Evolutionary conservation across 2,797 vertebrate species (phyloP).

Genomic region (Labeo calbasu): DNA sequence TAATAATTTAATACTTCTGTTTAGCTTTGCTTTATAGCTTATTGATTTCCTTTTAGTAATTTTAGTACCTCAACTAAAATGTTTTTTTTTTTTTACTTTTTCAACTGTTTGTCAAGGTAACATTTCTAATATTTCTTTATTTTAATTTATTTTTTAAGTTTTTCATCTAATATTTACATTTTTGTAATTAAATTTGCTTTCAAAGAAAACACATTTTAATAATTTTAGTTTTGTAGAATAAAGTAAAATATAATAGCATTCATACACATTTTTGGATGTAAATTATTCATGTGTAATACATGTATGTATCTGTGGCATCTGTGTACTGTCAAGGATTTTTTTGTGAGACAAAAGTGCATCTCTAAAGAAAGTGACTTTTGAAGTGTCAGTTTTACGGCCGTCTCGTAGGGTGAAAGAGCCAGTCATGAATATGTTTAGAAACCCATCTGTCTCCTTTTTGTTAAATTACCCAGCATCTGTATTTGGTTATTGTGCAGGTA

Average conservation of each 20-base stretch:
- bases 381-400: neutral
- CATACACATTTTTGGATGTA: neutral
- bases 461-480: slow-evolving; percentile 1
- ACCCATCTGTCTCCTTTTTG: slow-evolving; percentile 19
- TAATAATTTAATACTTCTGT: neutral
- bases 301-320: neutral
- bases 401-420: neutral
- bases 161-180: neutral
- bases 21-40: neutral
- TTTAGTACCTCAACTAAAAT: neutral
- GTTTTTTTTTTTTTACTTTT: too few relatives aligned
- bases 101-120: too few relatives aligned
- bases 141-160: neutral
- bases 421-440: slow-evolving; percentile 4
- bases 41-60: neutral
- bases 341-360: neutral
- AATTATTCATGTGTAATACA: neutral
- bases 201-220: neutral
- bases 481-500: neutral
- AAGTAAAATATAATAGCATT: neutral
- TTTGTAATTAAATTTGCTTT: neutral
- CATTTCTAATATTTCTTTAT: too few relatives aligned
- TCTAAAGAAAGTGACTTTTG: neutral
- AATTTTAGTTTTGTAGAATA: too few relatives aligned
- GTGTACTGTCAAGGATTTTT: neutral